Evolutionary conservation across 2,797 vertebrate species (phyloP).

Genomic region (Anolis apletophallus): DNA sequence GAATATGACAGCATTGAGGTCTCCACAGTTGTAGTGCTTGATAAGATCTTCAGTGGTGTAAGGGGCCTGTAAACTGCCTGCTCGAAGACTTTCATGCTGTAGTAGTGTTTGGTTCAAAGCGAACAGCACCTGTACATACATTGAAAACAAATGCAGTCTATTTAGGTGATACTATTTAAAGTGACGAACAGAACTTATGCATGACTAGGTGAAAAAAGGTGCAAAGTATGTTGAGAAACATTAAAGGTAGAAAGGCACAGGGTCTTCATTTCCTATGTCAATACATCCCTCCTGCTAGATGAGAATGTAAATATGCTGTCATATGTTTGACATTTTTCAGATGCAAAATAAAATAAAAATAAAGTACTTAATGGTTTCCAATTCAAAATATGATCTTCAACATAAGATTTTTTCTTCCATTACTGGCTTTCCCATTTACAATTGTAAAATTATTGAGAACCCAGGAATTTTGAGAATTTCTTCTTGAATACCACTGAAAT

Average conservation of each 20-base stretch:
- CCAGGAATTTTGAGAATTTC: no score
- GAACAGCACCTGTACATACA: constrained; percentile 80
- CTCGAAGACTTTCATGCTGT: constrained; percentile 84
- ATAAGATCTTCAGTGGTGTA: constrained; percentile 87
- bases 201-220: not conserved
- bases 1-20: constrained; percentile 85
- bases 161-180: not conserved
- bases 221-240: not conserved
- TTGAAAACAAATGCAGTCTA: not conserved
- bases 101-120: constrained; percentile 85
- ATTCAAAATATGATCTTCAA: not conserved
- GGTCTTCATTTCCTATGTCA: not conserved
- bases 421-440: not conserved
- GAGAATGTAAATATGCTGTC: not conserved
- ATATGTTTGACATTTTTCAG: not conserved
- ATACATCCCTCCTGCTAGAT: not conserved
- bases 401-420: not conserved
- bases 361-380: not conserved
- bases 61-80: constrained; percentile 81
- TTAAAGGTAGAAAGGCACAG: not conserved
- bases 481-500: no score
- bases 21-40: constrained; percentile 87
- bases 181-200: not conserved
- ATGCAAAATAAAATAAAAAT: not conserved
- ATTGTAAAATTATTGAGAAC: no score